These are phyloP conservation scores for Tupaia chinensis DNA, from an alignment of 2,113 vertebrate species.

Conservation along the genomic window DNA sequence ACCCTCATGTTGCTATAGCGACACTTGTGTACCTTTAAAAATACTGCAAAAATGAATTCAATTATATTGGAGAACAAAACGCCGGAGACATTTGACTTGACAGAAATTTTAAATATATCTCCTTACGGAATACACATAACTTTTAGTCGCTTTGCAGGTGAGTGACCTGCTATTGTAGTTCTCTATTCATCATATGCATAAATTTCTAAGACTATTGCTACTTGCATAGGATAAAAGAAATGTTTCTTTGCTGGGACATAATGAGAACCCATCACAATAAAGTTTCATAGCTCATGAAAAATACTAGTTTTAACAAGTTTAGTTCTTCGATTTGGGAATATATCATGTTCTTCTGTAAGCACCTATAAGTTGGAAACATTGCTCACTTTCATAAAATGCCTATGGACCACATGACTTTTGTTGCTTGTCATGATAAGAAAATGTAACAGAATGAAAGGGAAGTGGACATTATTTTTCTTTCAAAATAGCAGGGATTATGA, in stretches of 20 bases:
- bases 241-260: constrained; percentile 33
- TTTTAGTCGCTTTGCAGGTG: constrained; percentile 61
- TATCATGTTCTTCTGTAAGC: background rate
- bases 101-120: constrained; percentile 62
- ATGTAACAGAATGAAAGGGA: background rate
- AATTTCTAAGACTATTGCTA: constrained; percentile 13
- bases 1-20: constrained; percentile 58
- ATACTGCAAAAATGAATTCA: constrained; percentile 61
- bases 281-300: constrained; percentile 33
- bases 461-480: background rate
- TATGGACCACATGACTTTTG: background rate
- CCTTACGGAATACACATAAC: background rate
- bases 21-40: constrained; percentile 57
- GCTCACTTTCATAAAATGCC: background rate
- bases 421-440: background rate
- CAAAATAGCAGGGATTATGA: background rate
- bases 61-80: constrained; percentile 68
- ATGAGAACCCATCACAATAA: constrained; percentile 38
- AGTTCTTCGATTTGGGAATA: constrained; percentile 20
- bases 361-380: background rate
- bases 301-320: constrained; percentile 16
- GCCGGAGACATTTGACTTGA: constrained; percentile 64
- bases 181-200: background rate
- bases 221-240: constrained; percentile 53
- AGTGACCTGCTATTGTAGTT: constrained; percentile 43